phyloP scores from a whole-genome alignment of 1,140 invertebrate species.

The Saccostrea cuccullata region DNA sequence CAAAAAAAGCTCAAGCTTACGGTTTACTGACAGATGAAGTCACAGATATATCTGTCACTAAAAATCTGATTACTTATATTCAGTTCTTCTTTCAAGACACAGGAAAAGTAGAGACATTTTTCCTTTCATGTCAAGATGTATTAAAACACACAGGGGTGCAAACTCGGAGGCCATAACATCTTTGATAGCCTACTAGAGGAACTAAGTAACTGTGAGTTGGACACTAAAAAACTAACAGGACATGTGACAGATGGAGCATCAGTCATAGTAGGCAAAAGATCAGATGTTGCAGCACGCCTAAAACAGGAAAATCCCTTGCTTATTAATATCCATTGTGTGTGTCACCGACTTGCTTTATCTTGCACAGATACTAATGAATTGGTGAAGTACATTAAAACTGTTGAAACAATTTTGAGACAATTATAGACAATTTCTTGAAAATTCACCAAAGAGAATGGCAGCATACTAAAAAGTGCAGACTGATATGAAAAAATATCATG shows the following conservation, averaged over 20 bases:
- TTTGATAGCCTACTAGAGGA: too few species aligned
- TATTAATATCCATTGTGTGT: constrained; percentile 45
- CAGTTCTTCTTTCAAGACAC: constrained; percentile 24
- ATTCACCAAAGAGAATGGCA: constrained; percentile 57
- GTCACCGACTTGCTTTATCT: too few species aligned
- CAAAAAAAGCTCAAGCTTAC: constrained; percentile 27
- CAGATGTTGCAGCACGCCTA: constrained; percentile 38
- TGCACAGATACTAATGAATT: too few species aligned
- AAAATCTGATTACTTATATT: constrained; percentile 50
- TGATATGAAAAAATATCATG: constrained; percentile 40
- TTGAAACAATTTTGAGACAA: constrained; percentile 47
- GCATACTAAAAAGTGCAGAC: constrained; percentile 39
- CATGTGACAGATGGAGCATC: constrained; percentile 43
- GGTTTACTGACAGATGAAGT: constrained; percentile 49
- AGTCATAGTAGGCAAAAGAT: too few species aligned
- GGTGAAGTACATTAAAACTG: constrained; percentile 45
- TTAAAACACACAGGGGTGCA: too few species aligned
- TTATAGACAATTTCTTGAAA: constrained; percentile 55
- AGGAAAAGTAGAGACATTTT: constrained; percentile 25
- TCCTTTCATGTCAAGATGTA: constrained; percentile 43
- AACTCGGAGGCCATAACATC: too few species aligned
- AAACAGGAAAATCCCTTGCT: constrained; percentile 11
- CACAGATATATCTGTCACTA: constrained; percentile 37
- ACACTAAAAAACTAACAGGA: neutral
- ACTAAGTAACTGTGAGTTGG: neutral